Evolutionary conservation across 2,888 invertebrate genomes (phyloP).

Genomic region (Apamea crenata): DNA sequence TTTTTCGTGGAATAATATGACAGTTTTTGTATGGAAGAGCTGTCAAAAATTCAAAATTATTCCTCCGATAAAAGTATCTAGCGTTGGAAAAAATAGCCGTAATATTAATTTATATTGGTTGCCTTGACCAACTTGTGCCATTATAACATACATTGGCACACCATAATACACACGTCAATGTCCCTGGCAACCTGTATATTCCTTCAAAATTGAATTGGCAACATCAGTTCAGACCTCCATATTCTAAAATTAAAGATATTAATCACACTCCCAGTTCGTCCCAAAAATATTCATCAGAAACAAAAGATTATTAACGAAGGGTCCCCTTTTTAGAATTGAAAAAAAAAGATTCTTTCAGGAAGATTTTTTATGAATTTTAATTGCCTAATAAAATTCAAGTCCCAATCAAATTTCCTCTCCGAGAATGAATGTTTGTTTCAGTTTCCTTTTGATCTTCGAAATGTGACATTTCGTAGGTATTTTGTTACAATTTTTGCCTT

Average conservation of each 20-base stretch:
- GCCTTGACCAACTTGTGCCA: neutral
- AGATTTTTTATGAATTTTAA: slow-evolving; percentile 78
- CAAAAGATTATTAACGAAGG: slow-evolving; percentile 54
- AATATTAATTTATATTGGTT: too few relatives aligned
- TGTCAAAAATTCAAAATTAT: too few relatives aligned
- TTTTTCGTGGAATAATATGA: too few relatives aligned
- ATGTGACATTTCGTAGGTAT: slow-evolving; percentile 37
- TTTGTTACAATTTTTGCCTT: slow-evolving; percentile 44
- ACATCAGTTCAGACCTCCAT: slow-evolving; percentile 2
- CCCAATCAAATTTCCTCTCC: slow-evolving; percentile 75
- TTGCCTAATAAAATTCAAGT: slow-evolving; percentile 80
- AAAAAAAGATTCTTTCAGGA: slow-evolving; percentile 67
- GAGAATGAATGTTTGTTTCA: slow-evolving; percentile 53
- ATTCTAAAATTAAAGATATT: slow-evolving; percentile 61
- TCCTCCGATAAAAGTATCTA: too few relatives aligned
- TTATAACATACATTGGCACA: slow-evolving; percentile 5
- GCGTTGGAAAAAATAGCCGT: too few relatives aligned
- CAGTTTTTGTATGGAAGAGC: too few relatives aligned
- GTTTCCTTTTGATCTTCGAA: slow-evolving; percentile 26
- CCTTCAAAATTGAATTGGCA: slow-evolving; percentile 16
- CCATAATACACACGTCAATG: too few relatives aligned
- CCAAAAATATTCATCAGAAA: slow-evolving; percentile 54
- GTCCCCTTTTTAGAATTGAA: slow-evolving; percentile 74
- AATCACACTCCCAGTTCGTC: slow-evolving; percentile 44
- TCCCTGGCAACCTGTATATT: neutral